Percentiles rank a stretch among this genome's conserved stretches.
phyloP scores from a whole-genome alignment of 2,113 vertebrate species.

The Collichthys lucidus region DNA sequence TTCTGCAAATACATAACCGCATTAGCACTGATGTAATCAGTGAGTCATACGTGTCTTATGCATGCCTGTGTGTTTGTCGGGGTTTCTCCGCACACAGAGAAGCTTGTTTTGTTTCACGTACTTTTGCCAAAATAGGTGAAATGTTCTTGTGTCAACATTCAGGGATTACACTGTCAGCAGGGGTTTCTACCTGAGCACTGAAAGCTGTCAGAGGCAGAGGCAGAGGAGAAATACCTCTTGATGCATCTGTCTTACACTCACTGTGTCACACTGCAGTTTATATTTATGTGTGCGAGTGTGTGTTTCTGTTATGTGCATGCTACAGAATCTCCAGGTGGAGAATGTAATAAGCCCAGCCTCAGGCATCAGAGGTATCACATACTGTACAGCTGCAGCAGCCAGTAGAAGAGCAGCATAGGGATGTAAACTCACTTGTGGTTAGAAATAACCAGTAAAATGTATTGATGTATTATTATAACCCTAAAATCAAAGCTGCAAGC shows the following conservation, averaged over 20 bases:
- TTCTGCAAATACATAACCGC: constrained; percentile 51
- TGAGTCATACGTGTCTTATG: constrained; percentile 24
- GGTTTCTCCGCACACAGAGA: constrained; percentile 1
- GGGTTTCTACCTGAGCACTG: constrained; percentile 22
- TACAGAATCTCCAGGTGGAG: constrained; percentile 28
- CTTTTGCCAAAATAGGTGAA: neutral
- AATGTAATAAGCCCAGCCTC: constrained; percentile 16
- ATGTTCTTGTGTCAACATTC: constrained; percentile 30
- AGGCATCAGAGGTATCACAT: neutral
- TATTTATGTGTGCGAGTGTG: neutral
- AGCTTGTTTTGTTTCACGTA: constrained; percentile 1
- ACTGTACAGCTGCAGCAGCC: constrained; percentile 10
- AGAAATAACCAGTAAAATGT: neutral
- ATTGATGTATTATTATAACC: neutral
- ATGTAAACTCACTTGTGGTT: neutral
- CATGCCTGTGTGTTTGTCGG: constrained; percentile 38
- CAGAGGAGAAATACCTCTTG: constrained; percentile 5
- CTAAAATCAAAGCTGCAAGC: too few species aligned
- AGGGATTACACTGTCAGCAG: constrained; percentile 31
- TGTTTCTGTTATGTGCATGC: constrained; percentile 42
- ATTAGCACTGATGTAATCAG: constrained; percentile 50
- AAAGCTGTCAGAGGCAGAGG: constrained; percentile 40
- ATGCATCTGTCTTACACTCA: constrained; percentile 20
- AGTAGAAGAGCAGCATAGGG: neutral
- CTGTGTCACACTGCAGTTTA: neutral